Evolutionary conservation across 1,140 invertebrate genomes (phyloP), one percentile per base, ranked within the genome.

Genomic region (Apis florea): DNA sequence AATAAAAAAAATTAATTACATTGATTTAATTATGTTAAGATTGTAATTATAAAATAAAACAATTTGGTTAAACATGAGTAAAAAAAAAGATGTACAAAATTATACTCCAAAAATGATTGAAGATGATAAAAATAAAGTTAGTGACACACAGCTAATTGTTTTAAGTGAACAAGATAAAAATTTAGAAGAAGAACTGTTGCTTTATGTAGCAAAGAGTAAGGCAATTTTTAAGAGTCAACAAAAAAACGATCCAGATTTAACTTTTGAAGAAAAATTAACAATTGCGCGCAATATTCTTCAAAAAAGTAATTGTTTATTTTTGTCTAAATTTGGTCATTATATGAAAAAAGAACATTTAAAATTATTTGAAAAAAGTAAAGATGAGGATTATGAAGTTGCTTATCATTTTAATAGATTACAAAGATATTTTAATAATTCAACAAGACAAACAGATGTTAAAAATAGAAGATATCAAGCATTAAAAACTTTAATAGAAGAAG

Each of bases 401-500:
- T 94, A 95, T 88, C 94, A 97, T 90, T 72, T 96, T 8, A 90
- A 93, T 19, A 92, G 95, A 79, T 94, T 97, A 26, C 93, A 93
- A 77, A 92, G 94, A 63, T 95, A 94, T 86, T 94, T 94, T 80
- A 92, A 95, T 66, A 93, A 95, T 21, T 91, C 93, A 51, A 94
- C 90, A 61, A 93, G 93, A 74, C 93, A 93, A 82, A 94, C 95
- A n/a, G 94, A 95, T 87, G 93, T 96, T 0, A 97, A 96, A 92
- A 98, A 98, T 92, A 94, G 97, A 85, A 94, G 98, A 67, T 99
- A 96, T 92, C 95, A 96, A 90, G 98, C 98, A 15, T 93, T 99
- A 89, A 95, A 97, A 85, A 94, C 95, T 87, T 91, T 99, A 61
- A 93, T 97, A 61, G 95, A 96, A 79, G 95, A 96, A 59, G 96